Percentiles rank a stretch among this genome's conserved stretches.
phyloP scores from a whole-genome alignment of 2,113 vertebrate species.

The Falcunculus frontatus region DNA sequence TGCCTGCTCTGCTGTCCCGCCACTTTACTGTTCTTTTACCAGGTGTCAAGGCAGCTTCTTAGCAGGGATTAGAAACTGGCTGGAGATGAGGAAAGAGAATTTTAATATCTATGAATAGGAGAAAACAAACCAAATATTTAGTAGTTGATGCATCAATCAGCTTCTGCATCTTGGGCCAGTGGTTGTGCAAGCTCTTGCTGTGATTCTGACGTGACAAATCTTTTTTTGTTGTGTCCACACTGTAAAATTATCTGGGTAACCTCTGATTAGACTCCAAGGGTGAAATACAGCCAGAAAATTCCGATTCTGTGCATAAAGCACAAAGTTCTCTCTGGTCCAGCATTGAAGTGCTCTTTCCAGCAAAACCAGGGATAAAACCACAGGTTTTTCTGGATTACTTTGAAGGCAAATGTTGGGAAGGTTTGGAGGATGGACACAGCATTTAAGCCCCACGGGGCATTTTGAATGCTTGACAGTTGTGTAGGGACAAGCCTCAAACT shows the following conservation, averaged over 20 bases:
- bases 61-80: background rate
- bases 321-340: background rate
- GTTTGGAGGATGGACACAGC: background rate
- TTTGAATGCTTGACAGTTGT: background rate
- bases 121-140: background rate
- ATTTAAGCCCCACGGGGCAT: background rate
- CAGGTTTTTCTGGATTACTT: background rate
- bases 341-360: background rate
- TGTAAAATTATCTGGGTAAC: background rate
- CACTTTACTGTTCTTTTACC: background rate
- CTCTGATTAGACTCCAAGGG: background rate
- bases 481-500: background rate
- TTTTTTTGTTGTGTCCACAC: accelerated
- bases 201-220: background rate
- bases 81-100: background rate
- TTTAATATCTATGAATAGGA: background rate
- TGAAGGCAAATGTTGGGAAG: background rate
- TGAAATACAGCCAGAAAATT: background rate
- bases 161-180: background rate
- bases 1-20: background rate
- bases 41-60: background rate
- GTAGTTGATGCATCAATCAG: background rate
- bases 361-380: background rate
- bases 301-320: background rate
- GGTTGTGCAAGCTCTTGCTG: background rate